Conservation (phyloP, 2,113 vertebrate species). For the Kryptolebias marmoratus region DNA sequence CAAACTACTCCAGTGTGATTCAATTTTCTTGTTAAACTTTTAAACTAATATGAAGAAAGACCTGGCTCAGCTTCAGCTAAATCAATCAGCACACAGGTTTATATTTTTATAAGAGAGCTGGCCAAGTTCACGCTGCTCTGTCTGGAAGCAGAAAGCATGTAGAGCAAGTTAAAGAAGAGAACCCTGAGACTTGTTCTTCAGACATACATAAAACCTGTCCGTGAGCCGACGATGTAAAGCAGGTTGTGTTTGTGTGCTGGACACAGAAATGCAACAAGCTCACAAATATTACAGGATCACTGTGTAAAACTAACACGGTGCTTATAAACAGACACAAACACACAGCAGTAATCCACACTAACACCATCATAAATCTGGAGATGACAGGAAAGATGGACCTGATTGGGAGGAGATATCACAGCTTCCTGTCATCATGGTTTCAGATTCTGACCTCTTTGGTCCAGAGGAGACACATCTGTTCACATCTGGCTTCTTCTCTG, state of each 20-base stretch:
- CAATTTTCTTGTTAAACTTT: constrained; percentile 38
- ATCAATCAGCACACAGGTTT: constrained; percentile 39
- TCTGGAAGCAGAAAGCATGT: constrained; percentile 44
- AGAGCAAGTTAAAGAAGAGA: constrained; percentile 13
- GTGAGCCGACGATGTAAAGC: constrained; percentile 5
- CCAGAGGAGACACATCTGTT: too few species aligned
- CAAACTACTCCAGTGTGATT: background rate
- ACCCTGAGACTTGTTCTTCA: background rate
- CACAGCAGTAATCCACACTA: constrained; percentile 37
- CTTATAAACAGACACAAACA: constrained; percentile 36
- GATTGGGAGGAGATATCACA: too few species aligned
- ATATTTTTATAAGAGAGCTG: constrained; percentile 42
- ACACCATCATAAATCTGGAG: constrained; percentile 53
- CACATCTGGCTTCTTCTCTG: too few species aligned
- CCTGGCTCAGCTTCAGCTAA: constrained; percentile 25
- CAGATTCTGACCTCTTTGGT: too few species aligned
- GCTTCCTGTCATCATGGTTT: too few species aligned
- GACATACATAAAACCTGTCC: background rate
- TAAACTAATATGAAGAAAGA: constrained; percentile 50
- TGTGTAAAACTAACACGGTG: constrained; percentile 36
- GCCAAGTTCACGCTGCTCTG: constrained; percentile 47
- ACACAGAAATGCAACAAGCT: constrained; percentile 3
- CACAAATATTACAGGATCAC: constrained; percentile 8
- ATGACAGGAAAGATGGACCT: constrained; percentile 21
- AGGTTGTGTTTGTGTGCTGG: constrained; percentile 11